A percentile compares a stretch with the other conserved stretches of the same genome.
These are phyloP conservation scores for Eristalinus aeneus DNA, from an alignment of 2,888 invertebrate genomes.

Conservation along the genomic window DNA sequence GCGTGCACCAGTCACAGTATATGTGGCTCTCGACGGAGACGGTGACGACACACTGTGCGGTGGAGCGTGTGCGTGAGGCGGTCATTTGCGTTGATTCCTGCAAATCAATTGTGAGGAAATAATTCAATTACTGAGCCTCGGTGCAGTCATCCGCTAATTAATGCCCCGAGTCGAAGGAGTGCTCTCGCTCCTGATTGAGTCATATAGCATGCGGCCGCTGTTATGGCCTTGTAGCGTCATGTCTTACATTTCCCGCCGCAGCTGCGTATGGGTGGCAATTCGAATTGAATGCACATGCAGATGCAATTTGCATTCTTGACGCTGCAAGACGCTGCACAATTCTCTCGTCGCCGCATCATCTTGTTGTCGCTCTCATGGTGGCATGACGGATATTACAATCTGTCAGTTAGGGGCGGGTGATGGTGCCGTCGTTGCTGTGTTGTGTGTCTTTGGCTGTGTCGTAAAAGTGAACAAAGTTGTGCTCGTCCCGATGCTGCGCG, in stretches of 20 bases:
- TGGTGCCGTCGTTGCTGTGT: background rate
- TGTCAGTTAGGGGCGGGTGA: constrained; percentile 34
- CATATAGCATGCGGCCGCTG: constrained; percentile 40
- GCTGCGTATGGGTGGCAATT: constrained; percentile 60
- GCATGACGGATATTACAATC: constrained; percentile 62
- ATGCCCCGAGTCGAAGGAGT: constrained; percentile 38
- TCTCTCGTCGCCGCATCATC: constrained; percentile 37
- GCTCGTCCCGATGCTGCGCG: constrained; percentile 11
- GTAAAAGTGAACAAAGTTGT: constrained; percentile 34
- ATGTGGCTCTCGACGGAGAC: background rate
- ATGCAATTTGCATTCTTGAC: constrained; percentile 49
- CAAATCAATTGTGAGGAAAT: constrained; percentile 67
- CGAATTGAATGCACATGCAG: constrained; percentile 60
- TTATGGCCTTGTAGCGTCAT: constrained; percentile 35
- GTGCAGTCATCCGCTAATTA: constrained; percentile 61
- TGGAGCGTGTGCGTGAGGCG: constrained; percentile 27
- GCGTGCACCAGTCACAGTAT: background rate
- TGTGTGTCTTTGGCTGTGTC: constrained; percentile 6
- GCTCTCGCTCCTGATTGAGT: constrained; percentile 60
- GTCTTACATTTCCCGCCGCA: constrained; percentile 62
- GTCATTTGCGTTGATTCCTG: constrained; percentile 52
- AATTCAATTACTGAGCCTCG: constrained; percentile 61
- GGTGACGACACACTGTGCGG: background rate
- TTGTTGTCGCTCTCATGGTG: constrained; percentile 65
- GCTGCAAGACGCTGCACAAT: constrained; percentile 7